These are phyloP conservation scores for Nemapogon koenigi DNA, from an alignment of 2,888 invertebrate species.

Conservation along the genomic window DNA sequence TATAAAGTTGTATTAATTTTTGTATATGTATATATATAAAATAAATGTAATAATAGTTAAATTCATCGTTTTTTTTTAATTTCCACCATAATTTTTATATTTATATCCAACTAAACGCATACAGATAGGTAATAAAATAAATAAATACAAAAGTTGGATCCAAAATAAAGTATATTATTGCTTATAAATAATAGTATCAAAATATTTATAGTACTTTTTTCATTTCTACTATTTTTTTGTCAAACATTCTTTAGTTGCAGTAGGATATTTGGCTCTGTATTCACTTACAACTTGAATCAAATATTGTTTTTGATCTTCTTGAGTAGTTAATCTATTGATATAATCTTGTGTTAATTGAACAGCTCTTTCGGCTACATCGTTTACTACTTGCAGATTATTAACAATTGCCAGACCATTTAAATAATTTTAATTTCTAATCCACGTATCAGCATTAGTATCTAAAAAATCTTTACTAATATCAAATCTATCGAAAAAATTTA, in stretches of 20 bases:
- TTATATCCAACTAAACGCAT: not conserved
- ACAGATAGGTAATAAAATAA: not conserved
- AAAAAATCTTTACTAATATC: not conserved
- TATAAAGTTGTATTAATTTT: not conserved
- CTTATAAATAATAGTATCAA: conserved; percentile 1
- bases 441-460: not conserved
- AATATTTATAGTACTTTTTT: conserved; percentile 1
- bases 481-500: not conserved
- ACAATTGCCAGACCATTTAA: not conserved
- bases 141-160: not conserved
- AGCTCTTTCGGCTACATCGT: not conserved
- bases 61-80: not conserved
- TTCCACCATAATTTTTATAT: not conserved
- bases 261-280: conserved; percentile 7
- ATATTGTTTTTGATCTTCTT: conserved; percentile 5
- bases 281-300: conserved; percentile 7
- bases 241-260: conserved; percentile 7
- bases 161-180: not conserved
- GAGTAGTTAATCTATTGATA: not conserved
- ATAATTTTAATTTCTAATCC: not conserved
- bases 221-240: conserved; percentile 5
- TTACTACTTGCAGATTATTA: not conserved
- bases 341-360: not conserved
- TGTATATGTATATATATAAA: not conserved
- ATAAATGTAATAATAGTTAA: not conserved